Conservation (phyloP, 2,888 invertebrate genomes). For the Hypolimnas misippus region DNA sequence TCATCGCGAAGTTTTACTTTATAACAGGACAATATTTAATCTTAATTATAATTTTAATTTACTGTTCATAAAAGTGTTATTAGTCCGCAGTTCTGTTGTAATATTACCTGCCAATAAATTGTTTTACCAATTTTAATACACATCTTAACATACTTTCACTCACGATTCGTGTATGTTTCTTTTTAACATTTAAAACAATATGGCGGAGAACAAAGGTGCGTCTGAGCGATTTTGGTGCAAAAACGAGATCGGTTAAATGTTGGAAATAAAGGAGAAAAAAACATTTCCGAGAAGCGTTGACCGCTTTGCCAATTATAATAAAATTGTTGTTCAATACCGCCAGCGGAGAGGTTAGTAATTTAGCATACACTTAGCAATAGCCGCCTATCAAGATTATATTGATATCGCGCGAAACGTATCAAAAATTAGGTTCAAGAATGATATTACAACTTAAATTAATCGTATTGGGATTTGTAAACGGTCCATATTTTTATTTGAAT, state of each 20-base stretch:
- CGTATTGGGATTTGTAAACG: neutral
- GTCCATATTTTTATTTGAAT: slow-evolving; percentile 12
- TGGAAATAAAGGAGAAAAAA: slow-evolving; percentile 70
- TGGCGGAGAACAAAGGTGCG: slow-evolving; percentile 74
- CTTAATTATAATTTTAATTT: neutral
- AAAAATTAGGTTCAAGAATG: slow-evolving; percentile 31
- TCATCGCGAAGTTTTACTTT: neutral
- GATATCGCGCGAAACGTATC: slow-evolving; percentile 28
- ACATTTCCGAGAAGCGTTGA: slow-evolving; percentile 78
- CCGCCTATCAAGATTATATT: slow-evolving; percentile 42
- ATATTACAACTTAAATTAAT: slow-evolving; percentile 35
- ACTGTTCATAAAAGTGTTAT: neutral
- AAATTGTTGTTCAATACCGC: slow-evolving; percentile 76
- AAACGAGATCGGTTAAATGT: slow-evolving; percentile 76
- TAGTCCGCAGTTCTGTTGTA: neutral
- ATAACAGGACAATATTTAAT: slow-evolving; percentile 8
- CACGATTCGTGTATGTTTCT: slow-evolving; percentile 57
- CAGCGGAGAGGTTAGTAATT: slow-evolving; percentile 70
- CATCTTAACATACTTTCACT: slow-evolving; percentile 59
- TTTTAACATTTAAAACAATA: slow-evolving; percentile 69
- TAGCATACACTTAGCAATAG: slow-evolving; percentile 61
- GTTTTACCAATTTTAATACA: too few species aligned
- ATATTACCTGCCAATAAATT: too few species aligned
- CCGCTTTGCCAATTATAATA: slow-evolving; percentile 80
- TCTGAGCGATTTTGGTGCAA: slow-evolving; percentile 67